Evolutionary conservation across 2,113 vertebrate species (phyloP).

Genomic region (Pampusana beccarii): DNA sequence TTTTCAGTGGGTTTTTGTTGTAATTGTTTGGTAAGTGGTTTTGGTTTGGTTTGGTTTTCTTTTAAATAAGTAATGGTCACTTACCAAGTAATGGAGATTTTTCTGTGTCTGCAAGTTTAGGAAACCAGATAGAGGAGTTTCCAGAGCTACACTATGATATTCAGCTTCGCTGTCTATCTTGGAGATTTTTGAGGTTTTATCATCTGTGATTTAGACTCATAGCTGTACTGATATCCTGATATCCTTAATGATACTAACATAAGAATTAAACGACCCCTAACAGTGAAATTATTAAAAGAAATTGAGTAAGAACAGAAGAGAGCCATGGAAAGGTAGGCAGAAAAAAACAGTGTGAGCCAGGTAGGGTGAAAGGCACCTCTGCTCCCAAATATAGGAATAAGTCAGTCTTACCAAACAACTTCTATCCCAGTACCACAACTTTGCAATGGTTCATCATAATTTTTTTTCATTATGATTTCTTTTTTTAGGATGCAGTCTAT

Average conservation of each 20-base stretch:
- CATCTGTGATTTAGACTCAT: neutral
- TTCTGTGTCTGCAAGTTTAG: neutral
- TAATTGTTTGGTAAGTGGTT: too few relatives aligned
- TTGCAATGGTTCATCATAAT: neutral
- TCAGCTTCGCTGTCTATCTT: neutral
- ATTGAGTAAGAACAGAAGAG: neutral
- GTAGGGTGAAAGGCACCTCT: rapidly evolving
- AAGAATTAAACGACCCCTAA: neutral
- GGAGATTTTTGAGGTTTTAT: neutral
- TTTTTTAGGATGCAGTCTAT: neutral
- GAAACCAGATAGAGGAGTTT: neutral
- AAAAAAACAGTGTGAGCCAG: neutral
- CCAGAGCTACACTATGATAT: neutral
- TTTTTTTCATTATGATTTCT: neutral
- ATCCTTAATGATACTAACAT: neutral
- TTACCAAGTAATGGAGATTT: neutral
- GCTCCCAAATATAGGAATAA: neutral
- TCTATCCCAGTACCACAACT: neutral
- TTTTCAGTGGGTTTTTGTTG: too few relatives aligned
- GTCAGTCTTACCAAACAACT: neutral
- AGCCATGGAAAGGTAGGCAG: rapidly evolving
- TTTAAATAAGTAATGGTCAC: neutral
- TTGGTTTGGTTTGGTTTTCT: neutral
- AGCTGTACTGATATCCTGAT: neutral
- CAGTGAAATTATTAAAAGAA: neutral